Evolutionary conservation across 1,140 invertebrate genomes (phyloP).

Genomic region (Solen grandis): DNA sequence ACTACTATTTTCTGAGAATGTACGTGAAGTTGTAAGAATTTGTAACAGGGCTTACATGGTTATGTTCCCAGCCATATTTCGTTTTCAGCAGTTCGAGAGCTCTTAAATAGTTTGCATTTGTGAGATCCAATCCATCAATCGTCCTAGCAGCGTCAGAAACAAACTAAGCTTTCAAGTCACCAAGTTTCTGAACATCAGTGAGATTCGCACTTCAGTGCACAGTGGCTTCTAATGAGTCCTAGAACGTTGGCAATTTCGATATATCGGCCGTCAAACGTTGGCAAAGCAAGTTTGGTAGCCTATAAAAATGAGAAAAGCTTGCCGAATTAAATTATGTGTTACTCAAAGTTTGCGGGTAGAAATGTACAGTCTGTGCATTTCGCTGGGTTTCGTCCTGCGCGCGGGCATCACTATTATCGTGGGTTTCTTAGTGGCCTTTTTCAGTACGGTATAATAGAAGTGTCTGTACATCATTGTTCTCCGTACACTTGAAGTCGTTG

Average conservation of each 20-base stretch:
- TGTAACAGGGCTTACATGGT: not conserved
- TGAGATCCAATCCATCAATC: conserved; percentile 15
- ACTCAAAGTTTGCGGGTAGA: not conserved
- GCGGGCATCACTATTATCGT: not conserved
- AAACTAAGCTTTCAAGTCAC: conserved; percentile 28
- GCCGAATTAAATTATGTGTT: not conserved
- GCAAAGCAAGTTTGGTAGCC: conserved; percentile 41
- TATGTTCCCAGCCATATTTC: conserved; percentile 6
- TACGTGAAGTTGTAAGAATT: not conserved
- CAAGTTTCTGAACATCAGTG: conserved; percentile 38
- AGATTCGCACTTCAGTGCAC: conserved; percentile 39
- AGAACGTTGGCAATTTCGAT: conserved; percentile 42
- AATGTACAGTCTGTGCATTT: not conserved
- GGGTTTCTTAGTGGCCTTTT: not conserved
- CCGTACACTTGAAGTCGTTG: not conserved
- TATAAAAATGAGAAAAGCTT: not conserved
- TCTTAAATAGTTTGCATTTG: not conserved
- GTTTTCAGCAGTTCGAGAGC: conserved; percentile 25
- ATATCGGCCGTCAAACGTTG: conserved; percentile 42
- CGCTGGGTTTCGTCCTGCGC: not conserved
- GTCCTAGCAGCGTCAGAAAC: conserved; percentile 7
- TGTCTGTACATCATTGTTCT: not conserved
- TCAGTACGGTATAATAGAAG: not conserved
- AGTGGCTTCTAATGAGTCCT: conserved; percentile 29
- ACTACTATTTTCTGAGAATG: too few relatives aligned